Evolutionary conservation across 2,888 invertebrate genomes (phyloP), one percentile per base, ranked within the genome.

Genomic region (Penaeus monodon): DNA sequence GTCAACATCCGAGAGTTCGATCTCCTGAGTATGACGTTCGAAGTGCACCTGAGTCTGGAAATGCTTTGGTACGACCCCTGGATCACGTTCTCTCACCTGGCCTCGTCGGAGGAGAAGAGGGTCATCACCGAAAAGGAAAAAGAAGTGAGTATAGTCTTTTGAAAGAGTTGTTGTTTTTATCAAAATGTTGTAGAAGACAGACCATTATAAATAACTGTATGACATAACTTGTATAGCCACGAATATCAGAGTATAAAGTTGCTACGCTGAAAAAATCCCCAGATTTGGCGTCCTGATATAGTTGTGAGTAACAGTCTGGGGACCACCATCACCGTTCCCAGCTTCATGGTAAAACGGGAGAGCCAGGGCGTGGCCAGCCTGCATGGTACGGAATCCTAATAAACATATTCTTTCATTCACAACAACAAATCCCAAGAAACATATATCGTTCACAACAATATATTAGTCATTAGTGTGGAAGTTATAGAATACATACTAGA

Each of bases 11-110:
- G 66, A n/a, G 68, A 38, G 27, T 84, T 84, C 49, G 68, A 84
- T 77, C 29, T 84, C 8, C 65, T 78, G 38, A 84, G 84, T 57
- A 84, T 84, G 84, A 84, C 84, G 10, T 78, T 84, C 64, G 66
- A 68, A 12, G 27, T 78, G 17, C 44, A 68, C 33, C 20, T 84
- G 24, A 29, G 57, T 7, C 20, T 84, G 64, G 49, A 57, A 22
- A 33, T 84, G n/a, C 24, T 3, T 27, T 84, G 84, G 84, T 38
- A 22, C 20, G 84, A 84, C n/a, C 57, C 77, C 12, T 38, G 65
- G 49, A 68, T 84, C n/a, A 84, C 84, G 33, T 84, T 84, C 57
- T 44, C 20, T 20, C 84, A 84, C 27, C 57, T 84, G 29, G 24
- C 22, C 10, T n/a, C 44, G 2, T 22, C 22, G 7, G 10, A 22